phyloP scores from a whole-genome alignment of 2,888 invertebrate genomes.

The Macrophya alboannulata region DNA sequence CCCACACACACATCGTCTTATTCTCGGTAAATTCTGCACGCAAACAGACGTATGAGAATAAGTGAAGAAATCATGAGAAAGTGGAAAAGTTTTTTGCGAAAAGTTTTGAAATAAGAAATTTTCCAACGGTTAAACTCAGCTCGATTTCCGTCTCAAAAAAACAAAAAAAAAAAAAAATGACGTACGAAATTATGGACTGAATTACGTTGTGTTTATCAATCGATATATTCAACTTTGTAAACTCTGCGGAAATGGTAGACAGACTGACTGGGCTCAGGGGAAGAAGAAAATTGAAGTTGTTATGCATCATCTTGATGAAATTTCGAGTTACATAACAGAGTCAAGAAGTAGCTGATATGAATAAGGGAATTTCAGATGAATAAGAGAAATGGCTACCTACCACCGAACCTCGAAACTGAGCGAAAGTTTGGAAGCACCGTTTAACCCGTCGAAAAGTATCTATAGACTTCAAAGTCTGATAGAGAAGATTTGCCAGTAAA shows the following conservation, averaged over 20 bases:
- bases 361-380: not conserved
- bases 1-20: not conserved
- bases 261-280: not conserved
- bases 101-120: conserved; percentile 20
- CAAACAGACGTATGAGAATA: conserved; percentile 1
- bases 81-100: conserved; percentile 2
- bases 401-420: not conserved
- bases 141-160: not conserved
- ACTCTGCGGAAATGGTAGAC: not conserved
- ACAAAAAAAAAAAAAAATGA: not conserved
- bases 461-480: not conserved
- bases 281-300: not conserved
- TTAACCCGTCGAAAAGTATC: not conserved
- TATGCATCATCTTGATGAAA: conserved; percentile 9
- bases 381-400: not conserved
- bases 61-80: not conserved
- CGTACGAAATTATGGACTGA: not conserved
- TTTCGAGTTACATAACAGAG: not conserved
- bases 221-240: conserved; percentile 10
- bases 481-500: not conserved
- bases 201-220: conserved; percentile 2
- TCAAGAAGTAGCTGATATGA: not conserved
- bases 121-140: not conserved
- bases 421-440: conserved; percentile 42
- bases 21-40: not conserved